A percentile compares a stretch with the other conserved stretches of the same genome.
These are phyloP conservation scores for Aphelinus certus DNA, from an alignment of 1,140 invertebrate genomes.

Conservation along the genomic window DNA sequence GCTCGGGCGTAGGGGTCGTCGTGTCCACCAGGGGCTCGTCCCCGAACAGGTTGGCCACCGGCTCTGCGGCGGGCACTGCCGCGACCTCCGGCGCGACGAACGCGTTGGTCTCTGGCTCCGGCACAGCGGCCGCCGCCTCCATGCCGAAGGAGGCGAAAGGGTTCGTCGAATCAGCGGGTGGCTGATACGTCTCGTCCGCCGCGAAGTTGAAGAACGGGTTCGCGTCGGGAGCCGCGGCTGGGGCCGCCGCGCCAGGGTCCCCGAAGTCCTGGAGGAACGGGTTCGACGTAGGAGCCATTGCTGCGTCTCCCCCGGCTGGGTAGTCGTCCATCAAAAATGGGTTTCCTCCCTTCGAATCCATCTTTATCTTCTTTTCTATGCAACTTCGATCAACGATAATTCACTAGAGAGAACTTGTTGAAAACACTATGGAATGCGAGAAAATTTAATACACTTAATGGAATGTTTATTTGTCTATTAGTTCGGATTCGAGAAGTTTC, in stretches of 20 bases:
- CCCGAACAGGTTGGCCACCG: constrained; percentile 30
- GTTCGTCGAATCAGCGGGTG: constrained; percentile 65
- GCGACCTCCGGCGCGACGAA: constrained; percentile 44
- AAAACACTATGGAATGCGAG: not conserved
- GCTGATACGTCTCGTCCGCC: constrained; percentile 53
- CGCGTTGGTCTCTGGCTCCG: constrained; percentile 25
- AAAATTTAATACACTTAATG: not conserved
- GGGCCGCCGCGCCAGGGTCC: constrained; percentile 45
- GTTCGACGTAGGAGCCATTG: constrained; percentile 69
- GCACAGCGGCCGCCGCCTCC: constrained; percentile 42
- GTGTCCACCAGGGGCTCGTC: not conserved
- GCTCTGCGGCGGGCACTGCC: constrained; percentile 38
- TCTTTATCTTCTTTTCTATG: constrained; percentile 58
- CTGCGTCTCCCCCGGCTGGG: constrained; percentile 52
- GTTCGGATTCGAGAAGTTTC: constrained; percentile 70
- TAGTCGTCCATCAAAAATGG: constrained; percentile 81
- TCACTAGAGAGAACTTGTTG: not conserved
- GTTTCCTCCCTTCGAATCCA: constrained; percentile 72
- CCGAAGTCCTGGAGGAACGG: constrained; percentile 75
- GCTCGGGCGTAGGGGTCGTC: constrained; percentile 38
- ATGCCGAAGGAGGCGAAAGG: constrained; percentile 69
- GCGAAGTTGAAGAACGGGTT: constrained; percentile 75
- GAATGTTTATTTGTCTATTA: constrained; percentile 53
- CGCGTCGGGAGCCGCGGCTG: constrained; percentile 50
- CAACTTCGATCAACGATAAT: not conserved